phyloP scores from a whole-genome alignment of 1,140 invertebrate species.

The Micrasema longulum region DNA sequence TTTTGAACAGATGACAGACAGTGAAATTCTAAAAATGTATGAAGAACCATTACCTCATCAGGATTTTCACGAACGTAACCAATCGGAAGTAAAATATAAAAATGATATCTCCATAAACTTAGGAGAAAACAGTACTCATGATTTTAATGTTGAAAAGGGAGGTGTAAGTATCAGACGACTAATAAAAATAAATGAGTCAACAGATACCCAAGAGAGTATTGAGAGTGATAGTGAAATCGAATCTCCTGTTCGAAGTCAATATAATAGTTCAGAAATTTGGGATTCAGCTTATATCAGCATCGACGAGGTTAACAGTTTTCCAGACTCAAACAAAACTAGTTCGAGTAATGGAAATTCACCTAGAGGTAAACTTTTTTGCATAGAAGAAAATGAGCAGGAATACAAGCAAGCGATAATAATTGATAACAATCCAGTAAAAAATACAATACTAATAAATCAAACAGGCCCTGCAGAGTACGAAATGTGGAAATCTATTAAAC shows the following conservation, averaged over 20 bases:
- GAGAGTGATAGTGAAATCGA: conserved; percentile 11
- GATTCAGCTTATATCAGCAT: conserved; percentile 68
- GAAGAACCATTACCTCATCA: conserved; percentile 31
- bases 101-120: conserved; percentile 3
- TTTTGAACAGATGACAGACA: conserved; percentile 53
- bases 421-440: not conserved
- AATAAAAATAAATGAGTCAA: not conserved
- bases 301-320: conserved; percentile 63
- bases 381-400: conserved; percentile 53
- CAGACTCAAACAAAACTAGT: conserved; percentile 61
- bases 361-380: conserved; percentile 58
- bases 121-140: conserved; percentile 14
- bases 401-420: not conserved
- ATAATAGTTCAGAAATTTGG: conserved; percentile 62
- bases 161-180: conserved; percentile 7
- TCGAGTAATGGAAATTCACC: conserved; percentile 58
- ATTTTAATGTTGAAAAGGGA: conserved; percentile 23
- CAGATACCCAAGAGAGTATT: conserved; percentile 11
- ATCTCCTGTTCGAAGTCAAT: not conserved
- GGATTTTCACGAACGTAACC: conserved; percentile 32
- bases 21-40: conserved; percentile 51
- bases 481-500: conserved; percentile 56
- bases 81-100: conserved; percentile 2
- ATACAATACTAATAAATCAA: conserved; percentile 37
- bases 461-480: conserved; percentile 63